Base-by-base conservation (phyloP, 2,888 invertebrate genomes). In the Schizaphis graminum region DNA sequence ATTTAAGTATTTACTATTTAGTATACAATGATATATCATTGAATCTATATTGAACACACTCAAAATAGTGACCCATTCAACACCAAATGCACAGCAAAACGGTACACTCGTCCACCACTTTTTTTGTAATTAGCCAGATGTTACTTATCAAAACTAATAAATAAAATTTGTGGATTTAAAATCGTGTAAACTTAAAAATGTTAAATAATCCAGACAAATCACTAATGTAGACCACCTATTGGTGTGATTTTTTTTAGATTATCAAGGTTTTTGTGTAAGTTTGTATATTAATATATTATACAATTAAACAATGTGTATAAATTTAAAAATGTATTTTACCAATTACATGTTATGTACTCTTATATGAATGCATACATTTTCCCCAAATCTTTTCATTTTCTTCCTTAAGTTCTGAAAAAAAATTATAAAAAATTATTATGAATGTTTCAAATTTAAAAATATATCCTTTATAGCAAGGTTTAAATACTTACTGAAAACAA, bases 331-430 rank as follows among this genome's bases (percentile, higher is more conserved):
- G 21, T 35, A 49, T 35, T 35, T 88, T 49, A 35, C 28, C 53
- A 10, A 35, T 88, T 24, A 35, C 35, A 53, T 88, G 7, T 53
- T 35, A 88, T 28, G 49, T 53, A n/a, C 21, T 88, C 7, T 88
- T 88, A n/a, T n/a, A 53, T 28, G 88, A 88, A 24, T 53, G 53
- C 4, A 88, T 49, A 10, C 8, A 21, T 35, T 53, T 35, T 53
- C 49, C 53, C 88, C 88, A 88, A n/a, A 24, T 88, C 5, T 53
- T 88, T 35, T 53, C 53, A 88, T 88, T 88, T 88, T 88, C 21
- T 88, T 88, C 88, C 8, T 88, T 28, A n/a, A 35, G 49, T 88
- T 88, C 88, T 88, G 49, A 35, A 88, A 87, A 87, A 87, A 21
- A n/a, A 24, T 35, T 7, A 88, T 35, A 8, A 53, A 7, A 35